Evolutionary conservation across 2,888 invertebrate genomes (phyloP).

Genomic region (Dioctria rufipes): DNA sequence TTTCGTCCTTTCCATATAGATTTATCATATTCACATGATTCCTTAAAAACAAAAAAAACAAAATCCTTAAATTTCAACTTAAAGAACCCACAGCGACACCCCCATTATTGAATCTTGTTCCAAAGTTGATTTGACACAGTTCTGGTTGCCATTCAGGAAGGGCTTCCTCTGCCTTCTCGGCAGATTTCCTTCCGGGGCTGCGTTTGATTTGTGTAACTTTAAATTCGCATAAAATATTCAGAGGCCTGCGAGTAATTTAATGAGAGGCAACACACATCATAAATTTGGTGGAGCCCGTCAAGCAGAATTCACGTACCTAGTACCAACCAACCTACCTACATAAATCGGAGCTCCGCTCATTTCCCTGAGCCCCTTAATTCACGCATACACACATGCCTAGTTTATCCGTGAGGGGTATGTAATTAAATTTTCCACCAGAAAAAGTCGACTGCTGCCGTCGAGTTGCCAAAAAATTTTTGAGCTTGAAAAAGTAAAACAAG

Average conservation of each 20-base stretch:
- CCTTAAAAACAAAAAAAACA: not conserved
- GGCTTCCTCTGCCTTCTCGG: constrained; percentile 8
- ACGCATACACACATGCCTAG: constrained; percentile 49
- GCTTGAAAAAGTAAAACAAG: constrained; percentile 17
- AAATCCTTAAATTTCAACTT: constrained; percentile 33
- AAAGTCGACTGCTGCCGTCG: constrained; percentile 48
- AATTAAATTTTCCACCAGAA: constrained; percentile 57
- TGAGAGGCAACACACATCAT: constrained; percentile 62
- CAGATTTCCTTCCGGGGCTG: constrained; percentile 8
- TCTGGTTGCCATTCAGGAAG: constrained; percentile 17
- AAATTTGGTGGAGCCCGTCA: constrained; percentile 55
- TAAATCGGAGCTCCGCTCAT: not conserved
- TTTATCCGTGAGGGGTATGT: constrained; percentile 34
- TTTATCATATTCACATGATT: not conserved
- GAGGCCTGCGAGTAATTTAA: constrained; percentile 62
- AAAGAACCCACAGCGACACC: constrained; percentile 6
- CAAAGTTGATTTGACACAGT: constrained; percentile 52
- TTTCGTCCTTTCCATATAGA: not conserved
- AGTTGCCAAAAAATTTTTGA: constrained; percentile 47
- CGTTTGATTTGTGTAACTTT: constrained; percentile 52
- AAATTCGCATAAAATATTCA: constrained; percentile 61
- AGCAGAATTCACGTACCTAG: constrained; percentile 18
- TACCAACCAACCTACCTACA: not conserved
- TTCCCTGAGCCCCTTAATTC: constrained; percentile 25
- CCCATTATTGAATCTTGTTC: constrained; percentile 37